Evolutionary conservation across 1,140 invertebrate species (phyloP).

Genomic region (Sinella curviseta): DNA sequence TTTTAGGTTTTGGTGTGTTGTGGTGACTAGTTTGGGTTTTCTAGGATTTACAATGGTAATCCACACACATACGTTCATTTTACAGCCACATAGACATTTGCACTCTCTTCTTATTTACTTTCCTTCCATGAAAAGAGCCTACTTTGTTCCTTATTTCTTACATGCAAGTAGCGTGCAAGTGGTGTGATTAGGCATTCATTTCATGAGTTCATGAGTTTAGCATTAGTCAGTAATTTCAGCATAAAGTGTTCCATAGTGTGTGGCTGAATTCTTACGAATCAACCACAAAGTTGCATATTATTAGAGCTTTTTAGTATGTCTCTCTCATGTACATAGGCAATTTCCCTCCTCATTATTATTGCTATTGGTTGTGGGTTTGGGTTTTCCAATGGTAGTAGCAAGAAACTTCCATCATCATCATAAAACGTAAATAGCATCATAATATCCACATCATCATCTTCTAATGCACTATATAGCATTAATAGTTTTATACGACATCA

Average conservation of each 20-base stretch:
- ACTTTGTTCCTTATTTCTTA: neutral
- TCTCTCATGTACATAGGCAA: neutral
- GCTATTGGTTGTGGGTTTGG: neutral
- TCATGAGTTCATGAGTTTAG: too few species aligned
- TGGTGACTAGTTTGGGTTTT: neutral
- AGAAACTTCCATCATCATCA: neutral
- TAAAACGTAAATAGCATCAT: neutral
- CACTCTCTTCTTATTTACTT: neutral
- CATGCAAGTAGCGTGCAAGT: too few species aligned
- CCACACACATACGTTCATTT: neutral
- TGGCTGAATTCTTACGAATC: too few species aligned
- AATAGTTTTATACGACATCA: neutral
- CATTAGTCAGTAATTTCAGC: too few species aligned
- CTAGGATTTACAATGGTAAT: neutral
- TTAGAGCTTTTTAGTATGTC: too few species aligned
- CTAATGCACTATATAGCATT: neutral
- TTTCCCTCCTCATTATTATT: neutral
- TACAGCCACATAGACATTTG: neutral
- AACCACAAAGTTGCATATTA: too few species aligned
- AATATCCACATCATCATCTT: neutral
- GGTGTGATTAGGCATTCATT: too few species aligned
- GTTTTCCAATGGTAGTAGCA: neutral
- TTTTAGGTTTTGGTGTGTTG: neutral
- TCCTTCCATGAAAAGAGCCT: neutral
- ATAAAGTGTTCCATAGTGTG: too few species aligned